Evolutionary conservation across 1,140 invertebrate genomes (phyloP).

Genomic region (Nephila pilipes): DNA sequence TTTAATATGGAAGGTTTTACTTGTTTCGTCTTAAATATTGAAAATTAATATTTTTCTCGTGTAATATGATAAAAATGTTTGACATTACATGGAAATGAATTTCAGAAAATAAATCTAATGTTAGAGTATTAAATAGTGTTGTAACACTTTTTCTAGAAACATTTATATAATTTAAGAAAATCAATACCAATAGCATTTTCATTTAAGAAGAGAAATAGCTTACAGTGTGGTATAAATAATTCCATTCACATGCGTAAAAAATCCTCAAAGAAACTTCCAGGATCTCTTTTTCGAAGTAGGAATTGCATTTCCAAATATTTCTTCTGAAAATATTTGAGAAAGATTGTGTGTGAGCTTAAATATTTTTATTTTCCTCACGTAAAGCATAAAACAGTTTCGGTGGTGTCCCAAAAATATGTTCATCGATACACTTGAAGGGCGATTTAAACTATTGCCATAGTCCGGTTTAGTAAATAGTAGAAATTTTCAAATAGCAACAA

Average conservation of each 20-base stretch:
- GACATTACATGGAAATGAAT: no score
- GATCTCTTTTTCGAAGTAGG: background rate
- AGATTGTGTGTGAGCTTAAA: background rate
- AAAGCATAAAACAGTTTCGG: background rate
- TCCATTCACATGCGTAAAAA: background rate
- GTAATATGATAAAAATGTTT: no score
- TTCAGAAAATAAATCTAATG: no score
- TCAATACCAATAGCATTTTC: no score
- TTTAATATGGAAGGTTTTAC: no score
- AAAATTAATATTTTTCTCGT: no score
- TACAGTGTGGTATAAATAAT: background rate
- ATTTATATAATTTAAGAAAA: no score
- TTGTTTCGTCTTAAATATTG: no score
- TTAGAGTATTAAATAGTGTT: no score
- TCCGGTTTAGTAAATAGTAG: background rate
- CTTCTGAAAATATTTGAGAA: background rate
- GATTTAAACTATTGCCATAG: background rate
- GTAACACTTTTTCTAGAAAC: no score
- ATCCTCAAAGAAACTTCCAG: background rate
- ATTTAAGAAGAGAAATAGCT: no score
- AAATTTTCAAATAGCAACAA: background rate
- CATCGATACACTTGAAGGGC: background rate
- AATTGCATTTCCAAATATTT: background rate
- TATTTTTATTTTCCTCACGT: background rate
- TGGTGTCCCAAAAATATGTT: background rate